phyloP scores from a whole-genome alignment of 2,113 vertebrate genomes.

The Mirounga angustirostris region DNA sequence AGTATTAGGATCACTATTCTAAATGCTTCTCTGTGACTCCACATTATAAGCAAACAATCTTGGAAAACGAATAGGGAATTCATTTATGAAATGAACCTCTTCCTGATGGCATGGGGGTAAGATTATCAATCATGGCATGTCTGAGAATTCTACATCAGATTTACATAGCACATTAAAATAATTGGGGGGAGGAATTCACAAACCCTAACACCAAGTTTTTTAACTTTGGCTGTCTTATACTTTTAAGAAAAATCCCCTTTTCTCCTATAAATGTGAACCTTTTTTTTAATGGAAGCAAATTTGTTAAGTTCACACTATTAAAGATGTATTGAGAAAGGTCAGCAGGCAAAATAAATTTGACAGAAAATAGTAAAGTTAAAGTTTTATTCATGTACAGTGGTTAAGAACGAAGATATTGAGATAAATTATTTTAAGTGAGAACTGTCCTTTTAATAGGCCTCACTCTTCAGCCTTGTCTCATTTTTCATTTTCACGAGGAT shows the following conservation, averaged over 20 bases:
- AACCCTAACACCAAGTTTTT: background rate
- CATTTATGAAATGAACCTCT: background rate
- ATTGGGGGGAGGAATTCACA: background rate
- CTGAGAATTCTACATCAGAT: background rate
- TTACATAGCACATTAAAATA: background rate
- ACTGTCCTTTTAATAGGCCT: slow-evolving; percentile 67
- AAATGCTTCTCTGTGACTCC: slow-evolving; percentile 44
- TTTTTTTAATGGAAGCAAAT: background rate
- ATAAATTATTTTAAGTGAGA: slow-evolving; percentile 72
- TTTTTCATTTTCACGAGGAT: slow-evolving; percentile 71
- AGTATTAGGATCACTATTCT: slow-evolving; percentile 11
- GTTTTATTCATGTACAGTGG: background rate
- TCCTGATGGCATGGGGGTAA: background rate
- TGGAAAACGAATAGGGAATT: slow-evolving; percentile 21
- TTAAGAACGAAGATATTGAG: slow-evolving; percentile 54
- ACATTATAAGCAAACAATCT: background rate
- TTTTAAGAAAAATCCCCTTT: background rate
- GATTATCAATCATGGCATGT: background rate
- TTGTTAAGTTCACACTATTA: slow-evolving; percentile 58
- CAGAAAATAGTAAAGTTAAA: slow-evolving; percentile 61
- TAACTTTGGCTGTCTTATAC: background rate
- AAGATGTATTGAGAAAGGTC: slow-evolving; percentile 44
- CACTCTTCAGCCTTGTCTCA: slow-evolving; percentile 47
- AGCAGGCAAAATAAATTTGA: slow-evolving; percentile 38
- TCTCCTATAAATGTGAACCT: slow-evolving; percentile 1